Conservation (phyloP, 2,113 vertebrate species). For the Carettochelys insculpta region DNA sequence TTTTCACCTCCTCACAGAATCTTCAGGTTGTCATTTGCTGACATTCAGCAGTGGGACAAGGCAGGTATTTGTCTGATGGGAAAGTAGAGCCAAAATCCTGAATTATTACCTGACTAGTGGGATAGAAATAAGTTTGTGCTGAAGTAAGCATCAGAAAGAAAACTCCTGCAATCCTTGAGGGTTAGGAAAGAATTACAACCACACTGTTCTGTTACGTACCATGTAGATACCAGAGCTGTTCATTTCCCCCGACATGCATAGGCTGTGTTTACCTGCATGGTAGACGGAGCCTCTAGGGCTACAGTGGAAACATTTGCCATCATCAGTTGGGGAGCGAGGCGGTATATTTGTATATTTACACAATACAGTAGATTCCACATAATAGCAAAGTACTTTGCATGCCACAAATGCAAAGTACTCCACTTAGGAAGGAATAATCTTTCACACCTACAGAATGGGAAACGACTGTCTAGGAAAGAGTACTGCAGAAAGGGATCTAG, state of each 20-base stretch:
- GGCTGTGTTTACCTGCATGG: background rate
- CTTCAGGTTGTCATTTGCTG: background rate
- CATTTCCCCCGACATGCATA: fast-evolving
- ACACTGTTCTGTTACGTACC: background rate
- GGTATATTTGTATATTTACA: background rate
- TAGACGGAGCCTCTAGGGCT: background rate
- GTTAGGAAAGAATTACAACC: background rate
- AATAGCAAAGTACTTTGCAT: too few species aligned
- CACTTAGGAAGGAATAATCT: too few species aligned
- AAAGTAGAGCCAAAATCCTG: background rate
- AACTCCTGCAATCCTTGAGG: background rate
- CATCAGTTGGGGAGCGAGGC: background rate
- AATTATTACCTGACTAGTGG: background rate
- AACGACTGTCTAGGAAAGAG: too few species aligned
- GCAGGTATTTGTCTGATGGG: background rate
- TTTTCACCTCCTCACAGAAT: background rate
- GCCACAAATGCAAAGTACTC: too few species aligned
- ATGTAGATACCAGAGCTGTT: background rate
- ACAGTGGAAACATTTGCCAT: fast-evolving
- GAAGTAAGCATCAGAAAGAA: background rate
- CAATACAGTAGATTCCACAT: background rate
- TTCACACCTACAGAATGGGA: too few species aligned
- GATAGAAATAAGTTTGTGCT: background rate
- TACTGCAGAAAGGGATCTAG: too few species aligned
- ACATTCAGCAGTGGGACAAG: background rate